A percentile compares a stretch with the other conserved stretches of the same genome.
These are phyloP conservation scores for Triplophysa dalaica DNA, from an alignment of 2,113 vertebrate genomes.

Conservation along the genomic window DNA sequence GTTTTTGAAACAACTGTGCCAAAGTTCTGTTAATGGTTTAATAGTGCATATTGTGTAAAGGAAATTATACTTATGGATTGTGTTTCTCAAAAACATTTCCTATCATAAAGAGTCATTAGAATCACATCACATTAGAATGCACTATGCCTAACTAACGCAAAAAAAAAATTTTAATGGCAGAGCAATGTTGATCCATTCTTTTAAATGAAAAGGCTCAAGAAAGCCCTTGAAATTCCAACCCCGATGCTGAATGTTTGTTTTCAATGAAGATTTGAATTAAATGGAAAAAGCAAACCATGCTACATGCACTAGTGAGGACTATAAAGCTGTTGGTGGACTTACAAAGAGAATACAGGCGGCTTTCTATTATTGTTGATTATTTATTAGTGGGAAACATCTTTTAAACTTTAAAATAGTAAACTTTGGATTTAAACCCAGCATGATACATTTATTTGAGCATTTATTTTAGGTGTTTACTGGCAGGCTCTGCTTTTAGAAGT, in stretches of 20 bases:
- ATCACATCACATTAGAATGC: conserved; percentile 53
- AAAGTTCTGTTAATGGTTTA: neutral
- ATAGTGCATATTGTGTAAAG: neutral
- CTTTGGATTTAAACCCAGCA: neutral
- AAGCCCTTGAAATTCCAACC: neutral
- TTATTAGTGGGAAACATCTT: neutral
- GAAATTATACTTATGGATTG: neutral
- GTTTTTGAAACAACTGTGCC: neutral
- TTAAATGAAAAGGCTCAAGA: neutral
- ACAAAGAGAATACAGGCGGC: neutral
- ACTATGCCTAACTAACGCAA: neutral
- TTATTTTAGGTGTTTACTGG: conserved; percentile 20
- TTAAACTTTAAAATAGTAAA: neutral
- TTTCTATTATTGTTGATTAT: neutral
- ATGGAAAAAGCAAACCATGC: neutral
- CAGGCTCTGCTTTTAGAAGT: neutral
- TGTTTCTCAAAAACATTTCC: conserved; percentile 42
- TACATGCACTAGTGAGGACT: neutral
- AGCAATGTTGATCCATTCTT: no score
- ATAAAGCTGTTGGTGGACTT: neutral
- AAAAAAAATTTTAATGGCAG: no score
- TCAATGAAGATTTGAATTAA: conserved; percentile 1
- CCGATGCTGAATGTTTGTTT: conserved; percentile 9
- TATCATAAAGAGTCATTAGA: conserved; percentile 66
- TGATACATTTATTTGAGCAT: neutral